A percentile compares a stretch with the other conserved stretches of the same genome.
Conservation (phyloP, 2,888 invertebrate species). For the Metallyticus violacea region DNA sequence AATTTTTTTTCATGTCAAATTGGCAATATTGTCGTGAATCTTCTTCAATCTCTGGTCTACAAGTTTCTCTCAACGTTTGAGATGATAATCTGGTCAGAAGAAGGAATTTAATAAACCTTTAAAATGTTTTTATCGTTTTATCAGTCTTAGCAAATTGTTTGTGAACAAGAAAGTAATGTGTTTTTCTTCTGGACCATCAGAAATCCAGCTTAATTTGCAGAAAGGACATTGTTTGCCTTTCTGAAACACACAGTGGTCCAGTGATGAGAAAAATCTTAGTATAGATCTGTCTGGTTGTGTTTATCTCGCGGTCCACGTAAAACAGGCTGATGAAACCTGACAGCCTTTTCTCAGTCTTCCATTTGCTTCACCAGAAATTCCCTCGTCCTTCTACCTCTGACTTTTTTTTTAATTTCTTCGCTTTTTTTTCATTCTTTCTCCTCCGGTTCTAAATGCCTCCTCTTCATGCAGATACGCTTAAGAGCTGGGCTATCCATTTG, state of each 20-base stretch:
- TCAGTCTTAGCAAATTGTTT: background rate
- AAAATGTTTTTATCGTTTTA: too few relatives aligned
- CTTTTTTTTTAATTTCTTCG: background rate
- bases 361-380: background rate
- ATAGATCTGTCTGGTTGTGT: background rate
- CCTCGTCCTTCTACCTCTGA: background rate
- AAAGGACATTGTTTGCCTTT: background rate
- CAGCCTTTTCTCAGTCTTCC: background rate
- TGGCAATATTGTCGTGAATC: too few relatives aligned
- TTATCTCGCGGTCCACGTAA: background rate
- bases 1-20: too few relatives aligned
- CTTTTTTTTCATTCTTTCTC: background rate
- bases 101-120: too few relatives aligned
- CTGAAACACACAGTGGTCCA: background rate
- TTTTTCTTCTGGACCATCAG: background rate
- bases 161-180: background rate
- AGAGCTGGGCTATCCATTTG: conserved; percentile 1
- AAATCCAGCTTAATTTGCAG: too few relatives aligned
- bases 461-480: conserved; percentile 2
- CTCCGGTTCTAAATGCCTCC: conserved; percentile 2
- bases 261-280: background rate
- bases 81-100: too few relatives aligned
- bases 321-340: background rate
- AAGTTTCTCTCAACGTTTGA: too few relatives aligned
- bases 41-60: too few relatives aligned